phyloP scores from a whole-genome alignment of 1,140 invertebrate genomes.

The Tribolium castaneum region DNA sequence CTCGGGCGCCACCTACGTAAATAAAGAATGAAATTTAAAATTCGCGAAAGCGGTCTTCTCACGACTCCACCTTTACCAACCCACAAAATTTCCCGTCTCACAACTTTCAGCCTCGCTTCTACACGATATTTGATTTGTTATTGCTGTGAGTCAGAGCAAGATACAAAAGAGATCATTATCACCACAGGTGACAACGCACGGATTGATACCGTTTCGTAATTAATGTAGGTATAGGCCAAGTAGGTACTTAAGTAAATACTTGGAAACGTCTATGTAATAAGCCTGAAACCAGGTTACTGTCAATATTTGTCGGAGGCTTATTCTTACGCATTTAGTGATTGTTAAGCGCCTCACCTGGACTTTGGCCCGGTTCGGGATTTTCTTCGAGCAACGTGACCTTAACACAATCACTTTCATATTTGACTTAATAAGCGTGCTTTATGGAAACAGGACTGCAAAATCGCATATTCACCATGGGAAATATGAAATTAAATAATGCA shows the following conservation, averaged over 20 bases:
- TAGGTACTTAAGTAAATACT: constrained; percentile 33
- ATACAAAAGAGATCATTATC: neutral
- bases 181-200: constrained; percentile 3
- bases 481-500: constrained; percentile 18
- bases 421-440: neutral
- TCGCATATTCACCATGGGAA: constrained; percentile 19
- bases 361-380: neutral
- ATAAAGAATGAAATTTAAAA: neutral
- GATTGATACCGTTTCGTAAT: constrained; percentile 20
- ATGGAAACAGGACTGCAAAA: constrained; percentile 4
- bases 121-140: neutral
- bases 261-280: constrained; percentile 11
- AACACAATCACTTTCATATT: constrained; percentile 19
- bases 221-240: constrained; percentile 16
- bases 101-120: neutral
- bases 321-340: constrained; percentile 3
- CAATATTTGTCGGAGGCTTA: constrained; percentile 13
- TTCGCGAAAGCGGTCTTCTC: neutral
- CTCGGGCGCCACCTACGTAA: neutral
- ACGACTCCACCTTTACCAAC: constrained; percentile 9
- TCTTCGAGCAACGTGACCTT: neutral
- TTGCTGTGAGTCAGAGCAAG: neutral
- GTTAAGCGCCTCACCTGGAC: neutral
- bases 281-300: constrained; percentile 20
- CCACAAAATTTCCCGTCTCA: constrained; percentile 13